These are phyloP conservation scores for Aleiodes alternator DNA, from an alignment of 2,888 invertebrate genomes.

Conservation along the genomic window DNA sequence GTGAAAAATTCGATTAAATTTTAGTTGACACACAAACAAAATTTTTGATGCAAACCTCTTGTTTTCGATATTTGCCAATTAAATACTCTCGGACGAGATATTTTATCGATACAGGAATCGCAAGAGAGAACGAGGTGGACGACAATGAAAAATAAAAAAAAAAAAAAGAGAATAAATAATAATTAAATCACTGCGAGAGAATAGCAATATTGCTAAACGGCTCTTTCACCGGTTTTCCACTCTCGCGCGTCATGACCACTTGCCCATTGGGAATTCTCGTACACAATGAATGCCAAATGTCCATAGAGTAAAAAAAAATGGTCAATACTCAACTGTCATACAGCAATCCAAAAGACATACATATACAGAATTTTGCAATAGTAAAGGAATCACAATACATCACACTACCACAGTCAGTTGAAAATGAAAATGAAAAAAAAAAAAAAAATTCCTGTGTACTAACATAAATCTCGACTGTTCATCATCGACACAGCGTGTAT, in stretches of 20 bases:
- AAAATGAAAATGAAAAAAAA: background rate
- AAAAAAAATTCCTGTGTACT: background rate
- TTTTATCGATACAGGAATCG: constrained; percentile 26
- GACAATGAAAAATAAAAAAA: no score
- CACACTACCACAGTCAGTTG: background rate
- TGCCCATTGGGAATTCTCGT: constrained; percentile 2
- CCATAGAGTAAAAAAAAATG: background rate
- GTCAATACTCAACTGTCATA: background rate
- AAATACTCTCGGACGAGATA: constrained; percentile 17
- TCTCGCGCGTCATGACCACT: constrained; percentile 19
- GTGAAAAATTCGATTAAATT: background rate
- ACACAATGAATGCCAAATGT: background rate
- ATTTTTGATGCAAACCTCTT: constrained; percentile 12
- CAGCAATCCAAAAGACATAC: background rate
- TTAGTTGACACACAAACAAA: constrained; percentile 12
- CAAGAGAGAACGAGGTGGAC: background rate
- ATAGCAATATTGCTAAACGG: constrained; percentile 21
- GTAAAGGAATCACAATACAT: background rate
- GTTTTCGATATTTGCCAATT: constrained; percentile 19
- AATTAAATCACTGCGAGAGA: constrained; percentile 23
- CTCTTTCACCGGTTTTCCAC: background rate
- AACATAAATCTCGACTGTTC: background rate
- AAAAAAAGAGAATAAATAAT: background rate
- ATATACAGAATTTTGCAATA: background rate
- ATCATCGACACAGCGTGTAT: background rate